A percentile compares a stretch with the other conserved stretches of the same genome.
Evolutionary conservation across 2,797 vertebrate genomes (phyloP).

Genomic region (Otus scops): DNA sequence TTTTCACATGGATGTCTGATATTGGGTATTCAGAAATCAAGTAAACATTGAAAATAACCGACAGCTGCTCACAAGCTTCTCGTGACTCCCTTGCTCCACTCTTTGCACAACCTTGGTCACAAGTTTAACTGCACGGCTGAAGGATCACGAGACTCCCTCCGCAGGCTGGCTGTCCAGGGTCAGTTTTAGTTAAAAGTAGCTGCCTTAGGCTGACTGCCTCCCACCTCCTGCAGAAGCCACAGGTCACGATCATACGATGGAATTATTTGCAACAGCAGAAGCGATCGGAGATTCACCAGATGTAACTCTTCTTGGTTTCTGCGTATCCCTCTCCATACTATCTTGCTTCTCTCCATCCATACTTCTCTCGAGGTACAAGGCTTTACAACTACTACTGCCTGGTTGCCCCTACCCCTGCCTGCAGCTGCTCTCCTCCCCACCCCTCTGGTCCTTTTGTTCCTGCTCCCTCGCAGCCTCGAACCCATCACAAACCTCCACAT

Average conservation of each 20-base stretch:
- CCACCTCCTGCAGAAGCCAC: neutral
- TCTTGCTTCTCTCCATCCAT: neutral
- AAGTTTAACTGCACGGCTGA: neutral
- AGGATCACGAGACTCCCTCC: neutral
- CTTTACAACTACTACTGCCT: neutral
- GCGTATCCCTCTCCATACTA: neutral
- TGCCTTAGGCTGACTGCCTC: neutral
- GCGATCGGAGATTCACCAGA: fast-evolving
- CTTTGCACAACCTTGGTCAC: neutral
- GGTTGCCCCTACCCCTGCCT: neutral
- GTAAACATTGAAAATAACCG: neutral
- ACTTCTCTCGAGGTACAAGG: neutral
- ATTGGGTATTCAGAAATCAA: fast-evolving
- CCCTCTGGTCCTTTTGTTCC: neutral
- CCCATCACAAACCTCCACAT: neutral
- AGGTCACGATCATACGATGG: neutral
- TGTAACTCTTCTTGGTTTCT: neutral
- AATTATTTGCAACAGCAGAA: neutral
- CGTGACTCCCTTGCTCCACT: neutral
- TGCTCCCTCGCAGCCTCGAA: neutral
- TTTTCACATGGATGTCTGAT: fast-evolving
- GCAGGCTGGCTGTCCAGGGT: neutral
- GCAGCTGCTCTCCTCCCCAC: neutral
- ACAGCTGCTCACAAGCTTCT: neutral
- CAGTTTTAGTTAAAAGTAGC: neutral